phyloP scores from a whole-genome alignment of 2,113 vertebrate species.

The Daphoenositta chrysoptera region DNA sequence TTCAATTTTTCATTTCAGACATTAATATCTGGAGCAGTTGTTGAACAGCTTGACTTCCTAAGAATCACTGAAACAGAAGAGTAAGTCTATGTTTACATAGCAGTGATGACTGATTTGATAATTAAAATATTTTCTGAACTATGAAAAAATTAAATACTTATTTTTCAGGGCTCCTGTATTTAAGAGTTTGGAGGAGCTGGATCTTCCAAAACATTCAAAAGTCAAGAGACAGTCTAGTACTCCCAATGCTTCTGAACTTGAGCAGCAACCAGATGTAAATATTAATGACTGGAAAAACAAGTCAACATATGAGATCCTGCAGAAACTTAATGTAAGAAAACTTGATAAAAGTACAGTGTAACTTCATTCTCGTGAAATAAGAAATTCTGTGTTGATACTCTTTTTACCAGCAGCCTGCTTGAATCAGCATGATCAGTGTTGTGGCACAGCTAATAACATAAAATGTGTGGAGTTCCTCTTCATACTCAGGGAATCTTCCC shows the following conservation, averaged over 20 bases:
- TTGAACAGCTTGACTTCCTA: constrained; percentile 96
- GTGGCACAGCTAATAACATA: background rate
- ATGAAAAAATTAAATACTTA: background rate
- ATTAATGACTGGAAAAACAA: constrained; percentile 83
- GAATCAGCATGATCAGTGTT: background rate
- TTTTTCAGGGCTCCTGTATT: constrained; percentile 86
- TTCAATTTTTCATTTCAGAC: constrained; percentile 78
- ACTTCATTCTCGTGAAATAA: background rate
- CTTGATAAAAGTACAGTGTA: background rate
- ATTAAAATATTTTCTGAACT: background rate
- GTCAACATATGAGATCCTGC: constrained; percentile 84
- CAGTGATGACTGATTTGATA: background rate
- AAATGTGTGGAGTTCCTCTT: background rate
- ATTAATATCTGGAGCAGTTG: constrained; percentile 92
- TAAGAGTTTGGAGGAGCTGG: constrained; percentile 92
- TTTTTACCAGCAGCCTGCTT: background rate
- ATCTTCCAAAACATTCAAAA: constrained; percentile 94
- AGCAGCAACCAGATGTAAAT: constrained; percentile 85
- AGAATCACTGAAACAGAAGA: constrained; percentile 88
- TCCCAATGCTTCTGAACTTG: constrained; percentile 80
- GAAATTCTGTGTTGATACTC: background rate
- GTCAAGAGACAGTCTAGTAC: constrained; percentile 94
- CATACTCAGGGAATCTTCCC: background rate
- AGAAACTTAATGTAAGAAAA: constrained; percentile 87
- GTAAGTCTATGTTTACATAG: constrained; percentile 72